Conservation (phyloP, 2,888 invertebrate species). For the Ophion ventricosus region DNA sequence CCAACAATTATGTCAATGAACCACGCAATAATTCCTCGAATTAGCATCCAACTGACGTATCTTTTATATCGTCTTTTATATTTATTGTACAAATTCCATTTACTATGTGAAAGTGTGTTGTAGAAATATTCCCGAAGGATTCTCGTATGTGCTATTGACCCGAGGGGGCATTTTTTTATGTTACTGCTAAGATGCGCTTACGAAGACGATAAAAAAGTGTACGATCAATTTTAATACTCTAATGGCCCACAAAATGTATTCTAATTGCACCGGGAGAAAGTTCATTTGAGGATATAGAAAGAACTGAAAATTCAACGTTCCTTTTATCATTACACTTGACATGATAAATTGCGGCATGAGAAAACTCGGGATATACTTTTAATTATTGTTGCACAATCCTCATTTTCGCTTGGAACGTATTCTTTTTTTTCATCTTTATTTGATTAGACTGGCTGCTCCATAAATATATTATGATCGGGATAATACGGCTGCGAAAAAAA, state of each 20-base stretch:
- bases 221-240: neutral
- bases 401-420: neutral
- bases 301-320: neutral
- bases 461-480: neutral
- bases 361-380: neutral
- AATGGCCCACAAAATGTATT: neutral
- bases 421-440: neutral
- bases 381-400: neutral
- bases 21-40: neutral
- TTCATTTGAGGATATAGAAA: neutral
- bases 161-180: neutral
- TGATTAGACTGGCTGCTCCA: neutral
- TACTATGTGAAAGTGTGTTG: neutral
- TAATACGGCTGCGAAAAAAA: neutral
- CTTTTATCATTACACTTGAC: neutral
- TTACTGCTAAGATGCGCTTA: neutral
- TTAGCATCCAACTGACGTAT: neutral
- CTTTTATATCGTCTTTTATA: neutral
- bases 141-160: neutral
- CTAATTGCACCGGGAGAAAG: neutral
- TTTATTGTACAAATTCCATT: neutral
- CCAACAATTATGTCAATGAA: neutral
- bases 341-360: neutral
- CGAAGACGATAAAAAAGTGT: neutral
- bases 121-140: neutral